phyloP scores from a whole-genome alignment of 2,888 invertebrate genomes.

The Ophonus ardosiacus region DNA sequence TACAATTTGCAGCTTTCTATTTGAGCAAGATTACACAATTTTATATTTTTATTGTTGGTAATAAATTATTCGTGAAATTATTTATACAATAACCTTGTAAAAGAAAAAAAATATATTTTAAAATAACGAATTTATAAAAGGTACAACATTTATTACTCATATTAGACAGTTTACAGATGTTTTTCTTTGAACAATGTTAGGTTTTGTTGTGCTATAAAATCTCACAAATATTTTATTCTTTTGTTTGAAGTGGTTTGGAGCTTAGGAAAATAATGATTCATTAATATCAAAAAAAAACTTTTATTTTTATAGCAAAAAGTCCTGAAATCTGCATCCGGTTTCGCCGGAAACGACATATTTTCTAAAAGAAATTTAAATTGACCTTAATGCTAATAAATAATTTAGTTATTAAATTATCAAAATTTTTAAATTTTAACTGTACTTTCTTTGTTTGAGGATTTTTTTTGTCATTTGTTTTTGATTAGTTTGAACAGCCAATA shows the following conservation, averaged over 20 bases:
- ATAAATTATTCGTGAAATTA: background rate
- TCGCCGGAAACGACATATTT: too few species aligned
- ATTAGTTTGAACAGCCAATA: too few species aligned
- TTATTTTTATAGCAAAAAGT: too few species aligned
- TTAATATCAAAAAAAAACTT: too few species aligned
- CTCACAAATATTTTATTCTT: conserved; percentile 4
- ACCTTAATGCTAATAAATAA: too few species aligned
- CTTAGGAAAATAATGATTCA: background rate
- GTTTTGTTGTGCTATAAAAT: conserved; percentile 6
- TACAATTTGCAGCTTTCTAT: background rate
- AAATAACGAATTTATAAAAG: conserved; percentile 14
- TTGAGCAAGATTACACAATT: conserved; percentile 1
- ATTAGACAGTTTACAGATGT: background rate
- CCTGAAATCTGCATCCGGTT: too few species aligned
- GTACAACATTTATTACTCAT: conserved; percentile 7
- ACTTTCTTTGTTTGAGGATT: too few species aligned
- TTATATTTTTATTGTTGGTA: conserved; percentile 13
- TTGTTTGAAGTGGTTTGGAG: background rate
- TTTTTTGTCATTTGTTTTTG: too few species aligned
- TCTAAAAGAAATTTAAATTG: too few species aligned
- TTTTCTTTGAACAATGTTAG: conserved; percentile 21
- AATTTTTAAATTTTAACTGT: too few species aligned
- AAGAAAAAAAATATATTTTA: conserved; percentile 3
- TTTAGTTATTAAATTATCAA: too few species aligned
- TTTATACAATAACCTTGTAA: conserved; percentile 12